Evolutionary conservation across 2,113 vertebrate species (phyloP), one percentile per base, ranked within the genome.

Genomic region (Nibea coibor): DNA sequence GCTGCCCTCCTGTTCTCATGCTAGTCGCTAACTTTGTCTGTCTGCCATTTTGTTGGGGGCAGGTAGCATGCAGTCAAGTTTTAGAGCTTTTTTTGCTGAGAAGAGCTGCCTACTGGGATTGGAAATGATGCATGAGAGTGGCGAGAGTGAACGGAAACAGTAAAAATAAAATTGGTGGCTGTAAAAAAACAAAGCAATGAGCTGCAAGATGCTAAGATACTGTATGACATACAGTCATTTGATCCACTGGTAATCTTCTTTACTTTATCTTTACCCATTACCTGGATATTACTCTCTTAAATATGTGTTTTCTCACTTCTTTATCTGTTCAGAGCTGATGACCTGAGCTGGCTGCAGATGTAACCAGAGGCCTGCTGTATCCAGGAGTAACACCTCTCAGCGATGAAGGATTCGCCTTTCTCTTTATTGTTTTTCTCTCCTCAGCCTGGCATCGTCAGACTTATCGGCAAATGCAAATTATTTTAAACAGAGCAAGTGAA

Each of bases 261-360:
- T 58, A 14, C 5, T 67, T 26, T 3, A 71, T 47, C 24, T 69
- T 63, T 10, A 19, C 14, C 64, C 5, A 45, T 47, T 28, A 61
- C 4, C 9, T 9, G 51, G 10, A 61, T 22, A 9, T 14, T 45
- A 11, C 43, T 64, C 31, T 39, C 10, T 63, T 85, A 20, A 69
- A 9, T n/a, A 6, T 43, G 67, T 69, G 9, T 48, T 69, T 80
- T 72, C 4, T 76, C 24, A 0, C 22, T 39, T 57, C 2, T 16
- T 80, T 10, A 19, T 81, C 24, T 53, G 43, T 84, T 81, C 78
- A 96, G 95, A 85, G 90, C 90, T 68, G 94, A 95, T n/a, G 93
- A 95, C 85, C 61, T 95, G 73, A 91, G 85, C 68, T 96, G 95
- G 95, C 87, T 95, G 72, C 85, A 93, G 78, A 82, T 93, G 83